Evolutionary conservation across 2,113 vertebrate species (phyloP).

Genomic region (Platysteira castanea): DNA sequence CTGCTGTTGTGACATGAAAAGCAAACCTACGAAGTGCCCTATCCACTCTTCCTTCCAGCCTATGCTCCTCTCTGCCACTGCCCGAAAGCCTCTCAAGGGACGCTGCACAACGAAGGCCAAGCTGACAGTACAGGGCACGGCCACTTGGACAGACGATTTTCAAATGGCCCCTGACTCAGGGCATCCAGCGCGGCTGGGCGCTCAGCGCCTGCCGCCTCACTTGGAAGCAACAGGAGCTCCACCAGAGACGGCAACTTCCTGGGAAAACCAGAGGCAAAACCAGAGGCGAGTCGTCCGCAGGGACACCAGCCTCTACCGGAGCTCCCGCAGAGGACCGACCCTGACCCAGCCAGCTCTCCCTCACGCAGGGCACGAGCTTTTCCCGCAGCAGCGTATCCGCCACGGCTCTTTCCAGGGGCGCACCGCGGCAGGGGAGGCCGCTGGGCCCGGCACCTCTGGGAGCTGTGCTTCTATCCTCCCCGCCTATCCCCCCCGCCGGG

Average conservation of each 20-base stretch:
- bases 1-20: neutral
- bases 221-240: neutral
- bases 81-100: neutral
- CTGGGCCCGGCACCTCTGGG: neutral
- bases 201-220: neutral
- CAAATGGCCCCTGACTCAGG: fast-evolving
- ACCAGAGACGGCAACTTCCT: fast-evolving
- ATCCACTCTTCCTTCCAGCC: neutral
- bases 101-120: fast-evolving
- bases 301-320: neutral
- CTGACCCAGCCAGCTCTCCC: neutral
- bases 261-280: neutral
- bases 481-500: neutral
- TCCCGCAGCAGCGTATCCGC: fast-evolving
- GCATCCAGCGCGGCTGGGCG: neutral
- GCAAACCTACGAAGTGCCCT: neutral
- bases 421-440: neutral
- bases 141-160: fast-evolving
- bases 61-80: fast-evolving
- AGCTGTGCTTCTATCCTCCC: neutral
- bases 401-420: neutral
- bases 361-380: neutral
- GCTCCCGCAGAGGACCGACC: neutral
- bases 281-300: fast-evolving
- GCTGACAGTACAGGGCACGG: fast-evolving